These are phyloP conservation scores for Laothoe populi DNA, from an alignment of 2,888 invertebrate genomes.

Conservation along the genomic window DNA sequence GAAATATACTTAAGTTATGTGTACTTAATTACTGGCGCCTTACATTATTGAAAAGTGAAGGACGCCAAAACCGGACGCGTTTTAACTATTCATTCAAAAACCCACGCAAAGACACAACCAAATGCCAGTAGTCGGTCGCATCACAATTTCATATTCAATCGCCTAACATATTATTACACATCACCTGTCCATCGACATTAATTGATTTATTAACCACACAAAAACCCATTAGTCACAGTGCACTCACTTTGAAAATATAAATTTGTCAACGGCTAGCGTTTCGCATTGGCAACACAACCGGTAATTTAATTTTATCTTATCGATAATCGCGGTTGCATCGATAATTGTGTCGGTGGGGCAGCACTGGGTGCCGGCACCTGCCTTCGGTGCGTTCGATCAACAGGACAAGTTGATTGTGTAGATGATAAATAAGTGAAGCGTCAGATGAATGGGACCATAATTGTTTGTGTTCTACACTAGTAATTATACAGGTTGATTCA, in stretches of 20 bases:
- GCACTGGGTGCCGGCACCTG: constrained; percentile 25
- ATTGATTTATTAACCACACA: constrained; percentile 23
- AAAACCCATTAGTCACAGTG: constrained; percentile 23
- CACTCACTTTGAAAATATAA: constrained; percentile 19
- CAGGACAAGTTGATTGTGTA: constrained; percentile 27
- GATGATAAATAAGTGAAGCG: constrained; percentile 20
- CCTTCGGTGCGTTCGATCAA: constrained; percentile 20
- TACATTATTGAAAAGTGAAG: constrained; percentile 17
- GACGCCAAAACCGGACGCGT: constrained; percentile 12
- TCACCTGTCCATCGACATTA: constrained; percentile 19
- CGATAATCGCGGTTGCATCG: constrained; percentile 21
- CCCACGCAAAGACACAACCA: constrained; percentile 19
- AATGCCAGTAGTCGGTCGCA: constrained; percentile 11
- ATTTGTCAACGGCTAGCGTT: constrained; percentile 17
- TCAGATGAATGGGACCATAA: constrained; percentile 5
- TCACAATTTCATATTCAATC: constrained; percentile 20
- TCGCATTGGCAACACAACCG: constrained; percentile 19
- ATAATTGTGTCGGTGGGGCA: constrained; percentile 20
- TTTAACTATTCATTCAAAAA: constrained; percentile 12
- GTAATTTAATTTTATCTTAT: constrained; percentile 24
- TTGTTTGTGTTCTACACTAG: constrained; percentile 7
- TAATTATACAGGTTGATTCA: constrained; percentile 14
- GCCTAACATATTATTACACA: constrained; percentile 20
- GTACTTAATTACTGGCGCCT: constrained; percentile 18
- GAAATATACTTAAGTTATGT: constrained; percentile 3